These are phyloP conservation scores for Sebastes matsubarae DNA, from an alignment of 2,797 vertebrate genomes.

Conservation along the genomic window DNA sequence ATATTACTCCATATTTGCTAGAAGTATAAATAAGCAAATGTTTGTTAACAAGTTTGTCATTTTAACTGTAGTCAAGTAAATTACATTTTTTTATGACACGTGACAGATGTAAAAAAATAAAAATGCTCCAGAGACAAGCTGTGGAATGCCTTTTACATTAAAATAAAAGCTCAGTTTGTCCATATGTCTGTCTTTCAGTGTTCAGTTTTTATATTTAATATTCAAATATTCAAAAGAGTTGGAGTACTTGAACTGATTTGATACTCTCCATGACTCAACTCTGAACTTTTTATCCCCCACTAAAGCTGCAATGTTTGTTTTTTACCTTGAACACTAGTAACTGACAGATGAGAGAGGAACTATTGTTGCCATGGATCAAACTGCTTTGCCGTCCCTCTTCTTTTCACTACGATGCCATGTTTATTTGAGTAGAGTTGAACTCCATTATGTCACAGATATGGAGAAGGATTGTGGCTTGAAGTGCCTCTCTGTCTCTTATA, in stretches of 20 bases:
- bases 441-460: slow-evolving; percentile 28
- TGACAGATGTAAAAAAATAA: background rate
- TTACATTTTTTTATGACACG: too few species aligned
- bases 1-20: too few species aligned
- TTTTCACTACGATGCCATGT: background rate
- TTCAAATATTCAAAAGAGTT: background rate
- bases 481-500: slow-evolving; percentile 33
- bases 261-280: slow-evolving; percentile 35
- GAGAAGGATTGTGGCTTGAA: slow-evolving; percentile 12
- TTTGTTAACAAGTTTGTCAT: too few species aligned
- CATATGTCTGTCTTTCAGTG: background rate
- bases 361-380: background rate
- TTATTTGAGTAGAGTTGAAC: slow-evolving; percentile 13
- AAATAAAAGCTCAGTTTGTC: background rate
- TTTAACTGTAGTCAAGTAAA: too few species aligned
- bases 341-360: slow-evolving; percentile 8
- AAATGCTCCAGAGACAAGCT: background rate
- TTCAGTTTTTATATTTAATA: background rate
- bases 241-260: slow-evolving; percentile 17
- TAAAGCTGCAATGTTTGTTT: slow-evolving; percentile 15
- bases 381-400: background rate
- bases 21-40: too few species aligned
- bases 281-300: background rate
- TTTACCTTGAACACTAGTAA: background rate
- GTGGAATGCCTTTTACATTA: background rate